phyloP scores from a whole-genome alignment of 2,888 invertebrate genomes.

The Hartigia nigra region DNA sequence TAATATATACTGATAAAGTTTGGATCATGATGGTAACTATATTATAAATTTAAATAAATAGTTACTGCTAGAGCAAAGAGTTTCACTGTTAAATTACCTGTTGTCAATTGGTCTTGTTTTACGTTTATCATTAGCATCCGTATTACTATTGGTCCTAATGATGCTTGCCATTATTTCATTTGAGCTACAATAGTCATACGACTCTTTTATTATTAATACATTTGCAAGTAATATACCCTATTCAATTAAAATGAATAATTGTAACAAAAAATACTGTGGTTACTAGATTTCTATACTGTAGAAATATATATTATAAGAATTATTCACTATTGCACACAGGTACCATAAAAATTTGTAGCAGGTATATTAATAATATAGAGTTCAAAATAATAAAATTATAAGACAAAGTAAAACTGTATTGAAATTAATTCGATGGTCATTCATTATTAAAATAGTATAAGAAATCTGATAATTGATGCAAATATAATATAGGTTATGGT shows the following conservation, averaged over 20 bases:
- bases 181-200: conserved; percentile 9
- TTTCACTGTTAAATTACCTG: conserved; percentile 29
- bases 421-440: no score
- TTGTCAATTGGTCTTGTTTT: conserved; percentile 35
- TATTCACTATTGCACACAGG: no score
- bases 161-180: conserved; percentile 17
- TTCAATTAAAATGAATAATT: no score
- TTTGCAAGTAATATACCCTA: no score
- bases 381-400: no score
- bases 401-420: no score
- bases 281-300: no score
- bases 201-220: conserved; percentile 5
- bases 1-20: no score
- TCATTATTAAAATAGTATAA: no score
- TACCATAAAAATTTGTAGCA: neutral
- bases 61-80: neutral
- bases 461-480: neutral
- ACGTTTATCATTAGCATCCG: conserved; percentile 29
- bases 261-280: no score
- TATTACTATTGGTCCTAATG: conserved; percentile 17
- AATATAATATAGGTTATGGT: neutral
- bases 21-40: neutral
- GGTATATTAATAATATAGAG: no score
- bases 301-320: no score
- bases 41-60: neutral